Evolutionary conservation across 2,113 vertebrate genomes (phyloP), one percentile per base, ranked within the genome.

Genomic region (Dipodomys spectabilis): DNA sequence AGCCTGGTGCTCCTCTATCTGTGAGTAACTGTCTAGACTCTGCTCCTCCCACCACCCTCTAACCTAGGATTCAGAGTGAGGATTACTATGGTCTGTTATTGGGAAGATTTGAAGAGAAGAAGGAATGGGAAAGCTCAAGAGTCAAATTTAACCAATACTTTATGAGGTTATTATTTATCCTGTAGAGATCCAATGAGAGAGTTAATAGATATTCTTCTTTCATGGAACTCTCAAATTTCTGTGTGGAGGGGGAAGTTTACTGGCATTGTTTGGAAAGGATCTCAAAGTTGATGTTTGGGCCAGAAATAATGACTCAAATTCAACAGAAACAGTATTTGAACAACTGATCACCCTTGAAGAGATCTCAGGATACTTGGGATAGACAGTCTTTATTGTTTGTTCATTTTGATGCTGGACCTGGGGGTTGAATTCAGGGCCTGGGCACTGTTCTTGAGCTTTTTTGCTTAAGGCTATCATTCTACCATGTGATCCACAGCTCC

Each of bases 1-100:
- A 78, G 72, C 30, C 67, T 94, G 18, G 62, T 81, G 53, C 81
- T 97, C 11, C 75, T 96, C 7, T 94, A 95, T 35, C 18, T 89
- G 96, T 96, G 90, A 95, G 94, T 96, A 74, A 62, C 30, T 35
- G 44, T 60, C 6, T 9, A 35, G 28, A 23, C 4, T 49, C 20
- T 57, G 53, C 16, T 49, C 2, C 53, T 53, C 8, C 49, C 9
- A 9, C 7, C 49, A 2, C 12, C 35, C 72, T 64, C 49, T 60
- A 22, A 10, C 19, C 20, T 9, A 57, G 27, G 27, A 35, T 2
- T 39, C 71, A 27, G 44, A 2, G 22, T 7, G 18, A 7, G 8
- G 12, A 49, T 77, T 22, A 44, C 15, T 16, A 25, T 22, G 60
- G 1, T 25, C 13, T 12, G 12, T 44, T 67, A 18, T 45, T 90